phyloP scores from a whole-genome alignment of 2,113 vertebrate species.

The Coracopsis vasa region DNA sequence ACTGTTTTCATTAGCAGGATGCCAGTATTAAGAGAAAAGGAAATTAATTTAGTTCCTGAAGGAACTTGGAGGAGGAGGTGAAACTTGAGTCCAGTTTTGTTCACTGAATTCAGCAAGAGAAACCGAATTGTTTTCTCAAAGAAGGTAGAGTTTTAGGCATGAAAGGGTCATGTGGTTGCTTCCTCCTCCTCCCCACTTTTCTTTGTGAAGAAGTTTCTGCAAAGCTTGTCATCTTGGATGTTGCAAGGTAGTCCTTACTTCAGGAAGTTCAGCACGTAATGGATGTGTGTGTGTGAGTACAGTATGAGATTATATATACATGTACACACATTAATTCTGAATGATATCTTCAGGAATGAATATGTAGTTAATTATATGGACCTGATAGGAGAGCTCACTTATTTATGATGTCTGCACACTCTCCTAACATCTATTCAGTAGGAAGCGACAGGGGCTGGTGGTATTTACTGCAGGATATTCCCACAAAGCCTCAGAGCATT shows the following conservation, averaged over 20 bases:
- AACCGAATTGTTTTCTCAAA: background rate
- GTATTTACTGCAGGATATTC: background rate
- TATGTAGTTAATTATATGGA: fast-evolving
- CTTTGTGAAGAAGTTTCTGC: background rate
- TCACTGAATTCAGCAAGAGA: background rate
- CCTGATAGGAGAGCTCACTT: background rate
- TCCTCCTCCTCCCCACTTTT: background rate
- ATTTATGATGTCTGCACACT: background rate
- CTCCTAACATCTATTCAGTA: background rate
- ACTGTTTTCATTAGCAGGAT: background rate
- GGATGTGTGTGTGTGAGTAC: no score
- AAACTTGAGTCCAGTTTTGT: background rate
- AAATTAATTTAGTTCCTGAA: background rate
- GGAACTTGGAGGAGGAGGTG: background rate
- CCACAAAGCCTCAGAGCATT: background rate
- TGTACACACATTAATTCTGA: background rate
- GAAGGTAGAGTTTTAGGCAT: background rate
- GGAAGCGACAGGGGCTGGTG: background rate
- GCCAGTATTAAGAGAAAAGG: background rate
- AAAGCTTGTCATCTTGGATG: background rate
- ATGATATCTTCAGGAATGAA: background rate
- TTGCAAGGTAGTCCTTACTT: background rate
- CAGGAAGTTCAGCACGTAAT: background rate
- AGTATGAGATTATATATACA: fast-evolving
- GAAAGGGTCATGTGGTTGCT: background rate